A percentile compares a stretch with the other conserved stretches of the same genome.
Conservation (phyloP, 2,113 vertebrate genomes). For the Ovis aries region DNA sequence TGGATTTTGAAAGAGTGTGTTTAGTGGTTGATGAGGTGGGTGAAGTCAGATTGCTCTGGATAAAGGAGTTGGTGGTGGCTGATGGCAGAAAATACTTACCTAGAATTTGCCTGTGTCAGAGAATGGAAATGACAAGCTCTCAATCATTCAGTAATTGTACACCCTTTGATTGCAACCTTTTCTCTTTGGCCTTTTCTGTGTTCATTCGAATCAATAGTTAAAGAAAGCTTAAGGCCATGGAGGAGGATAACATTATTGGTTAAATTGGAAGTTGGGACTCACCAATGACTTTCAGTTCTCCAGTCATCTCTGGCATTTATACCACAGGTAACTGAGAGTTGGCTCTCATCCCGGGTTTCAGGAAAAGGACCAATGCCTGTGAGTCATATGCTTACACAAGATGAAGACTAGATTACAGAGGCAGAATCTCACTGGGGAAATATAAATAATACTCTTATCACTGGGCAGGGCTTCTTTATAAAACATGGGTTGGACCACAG, state of each 20-base stretch:
- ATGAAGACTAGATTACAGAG: conserved; percentile 38
- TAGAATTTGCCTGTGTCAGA: not conserved
- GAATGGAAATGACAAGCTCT: not conserved
- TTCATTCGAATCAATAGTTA: not conserved
- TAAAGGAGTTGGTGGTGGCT: not conserved
- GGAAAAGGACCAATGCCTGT: not conserved
- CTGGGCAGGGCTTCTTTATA: conserved; percentile 45
- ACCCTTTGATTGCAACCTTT: not conserved
- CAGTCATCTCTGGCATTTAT: not conserved
- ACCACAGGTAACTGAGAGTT: conserved; percentile 11
- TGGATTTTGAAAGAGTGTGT: not conserved
- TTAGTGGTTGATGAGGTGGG: not conserved
- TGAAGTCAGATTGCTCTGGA: not conserved
- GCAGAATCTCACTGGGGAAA: conserved; percentile 48
- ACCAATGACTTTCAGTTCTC: not conserved
- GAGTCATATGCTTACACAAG: conserved; percentile 62
- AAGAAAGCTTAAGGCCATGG: not conserved
- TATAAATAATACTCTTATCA: conserved; percentile 60
- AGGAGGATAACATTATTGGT: not conserved
- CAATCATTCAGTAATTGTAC: not conserved
- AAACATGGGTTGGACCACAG: conserved; percentile 20
- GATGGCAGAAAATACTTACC: not conserved
- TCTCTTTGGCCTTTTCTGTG: not conserved
- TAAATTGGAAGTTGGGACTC: not conserved
- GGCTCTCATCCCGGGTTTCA: conserved; percentile 54